These are phyloP conservation scores for Drosophila gaucha DNA, from an alignment of 2,888 invertebrate genomes.

Conservation along the genomic window DNA sequence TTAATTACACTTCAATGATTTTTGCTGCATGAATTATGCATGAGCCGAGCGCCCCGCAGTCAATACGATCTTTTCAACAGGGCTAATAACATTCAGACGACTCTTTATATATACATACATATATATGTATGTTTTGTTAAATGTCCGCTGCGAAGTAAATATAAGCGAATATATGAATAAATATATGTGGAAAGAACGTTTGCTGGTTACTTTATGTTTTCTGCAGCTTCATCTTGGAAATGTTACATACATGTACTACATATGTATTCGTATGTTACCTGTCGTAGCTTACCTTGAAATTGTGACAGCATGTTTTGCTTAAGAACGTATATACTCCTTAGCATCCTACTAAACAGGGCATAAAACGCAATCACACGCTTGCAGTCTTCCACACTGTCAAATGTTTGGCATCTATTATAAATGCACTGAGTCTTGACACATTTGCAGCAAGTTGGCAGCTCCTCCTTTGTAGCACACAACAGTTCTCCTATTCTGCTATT, in stretches of 20 bases:
- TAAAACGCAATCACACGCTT: no score
- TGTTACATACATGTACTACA: neutral
- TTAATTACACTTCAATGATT: constrained; percentile 75
- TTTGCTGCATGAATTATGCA: constrained; percentile 67
- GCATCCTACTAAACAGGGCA: no score
- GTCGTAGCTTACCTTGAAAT: no score
- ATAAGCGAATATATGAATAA: constrained; percentile 3
- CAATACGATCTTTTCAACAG: constrained; percentile 1
- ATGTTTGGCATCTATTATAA: neutral
- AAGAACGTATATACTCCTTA: no score
- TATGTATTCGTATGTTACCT: no score
- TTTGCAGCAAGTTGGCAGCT: constrained; percentile 3
- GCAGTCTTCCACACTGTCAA: no score
- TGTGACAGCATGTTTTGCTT: no score
- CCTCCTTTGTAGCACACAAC: no score
- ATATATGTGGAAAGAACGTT: neutral
- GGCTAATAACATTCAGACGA: constrained; percentile 1
- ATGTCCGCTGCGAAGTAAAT: constrained; percentile 2
- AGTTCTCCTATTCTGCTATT: neutral
- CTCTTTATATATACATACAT: neutral
- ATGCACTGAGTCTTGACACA: neutral
- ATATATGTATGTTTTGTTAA: constrained; percentile 14
- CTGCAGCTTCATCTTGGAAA: neutral
- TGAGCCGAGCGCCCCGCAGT: constrained; percentile 17
- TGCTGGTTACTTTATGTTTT: neutral